Conservation (phyloP, 2,888 invertebrate species). For the Nymphalis urticae region DNA sequence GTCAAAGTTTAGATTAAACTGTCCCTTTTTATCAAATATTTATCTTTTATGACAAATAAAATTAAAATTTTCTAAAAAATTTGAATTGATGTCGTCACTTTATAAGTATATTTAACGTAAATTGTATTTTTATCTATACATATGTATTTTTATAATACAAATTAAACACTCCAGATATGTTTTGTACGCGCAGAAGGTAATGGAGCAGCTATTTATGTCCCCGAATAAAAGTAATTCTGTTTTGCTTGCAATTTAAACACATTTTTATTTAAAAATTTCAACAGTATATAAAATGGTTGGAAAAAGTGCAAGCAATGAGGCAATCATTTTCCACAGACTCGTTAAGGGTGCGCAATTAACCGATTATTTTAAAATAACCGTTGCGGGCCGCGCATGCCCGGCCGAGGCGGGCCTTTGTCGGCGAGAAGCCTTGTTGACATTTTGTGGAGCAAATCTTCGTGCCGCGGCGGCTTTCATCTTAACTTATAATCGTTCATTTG, state of each 20-base stretch:
- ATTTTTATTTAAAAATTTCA: constrained; percentile 31
- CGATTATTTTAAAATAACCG: constrained; percentile 68
- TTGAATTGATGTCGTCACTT: not conserved
- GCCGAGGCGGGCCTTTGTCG: constrained; percentile 65
- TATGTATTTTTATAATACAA: not conserved
- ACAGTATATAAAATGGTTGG: constrained; percentile 34
- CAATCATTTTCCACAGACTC: constrained; percentile 47
- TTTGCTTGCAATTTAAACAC: constrained; percentile 9
- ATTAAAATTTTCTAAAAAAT: no score
- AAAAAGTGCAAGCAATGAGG: constrained; percentile 40
- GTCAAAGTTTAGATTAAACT: no score
- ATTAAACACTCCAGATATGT: no score
- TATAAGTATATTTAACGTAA: no score
- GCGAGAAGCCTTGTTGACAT: constrained; percentile 70
- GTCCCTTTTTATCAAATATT: no score
- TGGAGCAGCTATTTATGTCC: not conserved
- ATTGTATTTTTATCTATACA: not conserved
- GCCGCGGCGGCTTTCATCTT: constrained; percentile 74
- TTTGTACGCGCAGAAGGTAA: not conserved
- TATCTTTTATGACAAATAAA: no score
- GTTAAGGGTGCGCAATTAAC: constrained; percentile 69
- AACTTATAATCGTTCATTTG: constrained; percentile 69
- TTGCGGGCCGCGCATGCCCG: constrained; percentile 60
- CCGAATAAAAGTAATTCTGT: not conserved
- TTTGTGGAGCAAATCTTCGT: constrained; percentile 79